A percentile compares a stretch with the other conserved stretches of the same genome.
Evolutionary conservation across 2,888 invertebrate species (phyloP).

Genomic region (Auanema freiburgensis): DNA sequence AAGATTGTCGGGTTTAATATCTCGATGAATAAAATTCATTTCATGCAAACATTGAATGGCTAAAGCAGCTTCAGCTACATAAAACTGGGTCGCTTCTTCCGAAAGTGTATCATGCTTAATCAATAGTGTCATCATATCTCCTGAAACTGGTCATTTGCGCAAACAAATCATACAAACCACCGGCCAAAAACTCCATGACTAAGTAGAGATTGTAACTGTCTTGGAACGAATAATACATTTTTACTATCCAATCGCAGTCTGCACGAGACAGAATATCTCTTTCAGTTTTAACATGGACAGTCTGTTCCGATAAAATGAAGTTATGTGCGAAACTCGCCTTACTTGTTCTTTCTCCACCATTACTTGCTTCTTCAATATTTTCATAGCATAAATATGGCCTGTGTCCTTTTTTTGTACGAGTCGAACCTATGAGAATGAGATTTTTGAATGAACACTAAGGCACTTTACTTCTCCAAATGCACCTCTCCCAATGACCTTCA

Average conservation of each 20-base stretch:
- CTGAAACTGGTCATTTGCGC: conserved; percentile 57
- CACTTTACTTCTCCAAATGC: conserved; percentile 69
- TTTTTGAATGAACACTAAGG: conserved; percentile 73
- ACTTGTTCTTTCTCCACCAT: conserved; percentile 98
- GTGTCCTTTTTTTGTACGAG: conserved; percentile 99
- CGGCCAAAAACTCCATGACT: conserved; percentile 99
- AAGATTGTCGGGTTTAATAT: conserved; percentile 98
- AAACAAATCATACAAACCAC: conserved; percentile 72
- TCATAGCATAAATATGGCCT: conserved; percentile 99
- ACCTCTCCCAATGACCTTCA: conserved; percentile 76
- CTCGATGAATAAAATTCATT: conserved; percentile 92
- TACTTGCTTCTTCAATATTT: conserved; percentile 95
- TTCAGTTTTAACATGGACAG: conserved; percentile 76
- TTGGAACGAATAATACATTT: conserved; percentile 99
- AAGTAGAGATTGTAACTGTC: conserved; percentile 97
- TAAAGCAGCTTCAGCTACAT: conserved; percentile 94
- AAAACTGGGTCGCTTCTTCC: conserved; percentile 98
- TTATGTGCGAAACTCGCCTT: conserved; percentile 82
- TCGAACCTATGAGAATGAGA: conserved; percentile 89
- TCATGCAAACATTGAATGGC: conserved; percentile 90
- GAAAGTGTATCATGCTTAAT: conserved; percentile 96
- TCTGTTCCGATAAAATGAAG: conserved; percentile 28
- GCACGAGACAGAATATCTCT: conserved; percentile 97
- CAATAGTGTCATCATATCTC: conserved; percentile 98
- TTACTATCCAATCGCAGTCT: conserved; percentile 99